phyloP scores from a whole-genome alignment of 2,888 invertebrate species.

The Brenthis ino region DNA sequence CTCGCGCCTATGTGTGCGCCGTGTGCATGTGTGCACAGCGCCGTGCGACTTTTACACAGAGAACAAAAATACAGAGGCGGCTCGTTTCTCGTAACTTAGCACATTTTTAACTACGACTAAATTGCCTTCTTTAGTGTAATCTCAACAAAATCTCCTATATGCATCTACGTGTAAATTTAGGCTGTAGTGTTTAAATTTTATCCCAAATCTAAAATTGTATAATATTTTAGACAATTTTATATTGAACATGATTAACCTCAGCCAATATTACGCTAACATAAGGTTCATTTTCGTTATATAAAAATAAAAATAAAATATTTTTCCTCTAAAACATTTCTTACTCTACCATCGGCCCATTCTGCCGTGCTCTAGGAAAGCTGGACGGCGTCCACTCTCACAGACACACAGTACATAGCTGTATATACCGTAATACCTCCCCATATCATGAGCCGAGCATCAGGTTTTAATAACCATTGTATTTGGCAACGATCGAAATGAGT shows the following conservation, averaged over 20 bases:
- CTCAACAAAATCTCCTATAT: constrained; percentile 20
- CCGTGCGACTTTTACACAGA: constrained; percentile 78
- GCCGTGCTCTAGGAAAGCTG: constrained; percentile 71
- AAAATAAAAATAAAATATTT: not conserved
- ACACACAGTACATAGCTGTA: constrained; percentile 48
- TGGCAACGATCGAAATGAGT: constrained; percentile 80
- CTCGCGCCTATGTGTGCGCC: constrained; percentile 64
- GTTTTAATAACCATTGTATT: constrained; percentile 83
- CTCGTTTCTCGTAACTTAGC: constrained; percentile 41
- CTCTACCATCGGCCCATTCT: constrained; percentile 60
- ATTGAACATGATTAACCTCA: not conserved
- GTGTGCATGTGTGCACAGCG: constrained; percentile 63
- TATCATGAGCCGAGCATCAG: constrained; percentile 65
- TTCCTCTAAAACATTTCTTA: constrained; percentile 33
- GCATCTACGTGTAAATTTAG: not conserved
- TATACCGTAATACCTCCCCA: constrained; percentile 57
- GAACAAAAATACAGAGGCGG: constrained; percentile 57
- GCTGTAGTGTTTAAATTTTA: no score
- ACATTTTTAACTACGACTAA: constrained; percentile 39
- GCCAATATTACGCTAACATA: not conserved
- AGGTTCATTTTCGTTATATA: not conserved
- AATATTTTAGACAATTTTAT: not conserved
- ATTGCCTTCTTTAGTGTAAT: constrained; percentile 46
- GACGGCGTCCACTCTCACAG: constrained; percentile 74
- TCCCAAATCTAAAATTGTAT: no score